Base-by-base conservation (phyloP, 2,797 vertebrate genomes). In the Labroides dimidiatus region DNA sequence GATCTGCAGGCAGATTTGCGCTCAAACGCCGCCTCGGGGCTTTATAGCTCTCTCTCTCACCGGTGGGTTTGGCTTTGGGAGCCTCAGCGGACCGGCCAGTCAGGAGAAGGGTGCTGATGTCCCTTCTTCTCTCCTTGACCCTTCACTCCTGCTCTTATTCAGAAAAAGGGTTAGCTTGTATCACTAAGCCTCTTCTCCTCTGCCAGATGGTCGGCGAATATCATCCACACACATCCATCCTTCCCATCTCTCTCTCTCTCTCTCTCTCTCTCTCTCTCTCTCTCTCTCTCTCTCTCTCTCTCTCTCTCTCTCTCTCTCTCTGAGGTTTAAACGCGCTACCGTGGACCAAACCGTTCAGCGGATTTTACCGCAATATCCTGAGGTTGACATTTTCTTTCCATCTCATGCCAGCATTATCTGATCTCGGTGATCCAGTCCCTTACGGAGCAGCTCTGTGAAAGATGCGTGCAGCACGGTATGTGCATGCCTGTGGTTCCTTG, bases 11-110 rank as follows among this genome's bases (percentile, higher is more conserved):
- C 19, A 68, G 64, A 54, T 33, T 33, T 7, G 8, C 30, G 30
- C 30, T 33, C 30, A 2, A n/a, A 3, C 0, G 13, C 27, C n/a
- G 54, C 62, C 16, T 50, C 23, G 1, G 37, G 48, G 16, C 17
- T 60, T 77, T 82, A 64, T 82, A 80, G 10, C 47, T 33, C 30
- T 33, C 48, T 24, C 12, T 2, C 33, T 44, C 44, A 24, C 10
- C 33, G 45, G 72, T 65, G 72, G 84, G 79, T 47, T 76, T 74
- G 82, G 79, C 69, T 69, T 33, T 67, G 3, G 30, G 30, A 33
- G 30, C 30, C 30, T 33, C 4, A 33, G 30, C 30, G 8, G 30
- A 33, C 4, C 30, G 30, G 30, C 24, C 24, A 27, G 24, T 4
- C 30, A 7, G 48, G 49, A 20, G 57, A 57, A 43, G 27, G 24